Evolutionary conservation across 1,140 invertebrate species (phyloP).

Genomic region (Telenomus remus): DNA sequence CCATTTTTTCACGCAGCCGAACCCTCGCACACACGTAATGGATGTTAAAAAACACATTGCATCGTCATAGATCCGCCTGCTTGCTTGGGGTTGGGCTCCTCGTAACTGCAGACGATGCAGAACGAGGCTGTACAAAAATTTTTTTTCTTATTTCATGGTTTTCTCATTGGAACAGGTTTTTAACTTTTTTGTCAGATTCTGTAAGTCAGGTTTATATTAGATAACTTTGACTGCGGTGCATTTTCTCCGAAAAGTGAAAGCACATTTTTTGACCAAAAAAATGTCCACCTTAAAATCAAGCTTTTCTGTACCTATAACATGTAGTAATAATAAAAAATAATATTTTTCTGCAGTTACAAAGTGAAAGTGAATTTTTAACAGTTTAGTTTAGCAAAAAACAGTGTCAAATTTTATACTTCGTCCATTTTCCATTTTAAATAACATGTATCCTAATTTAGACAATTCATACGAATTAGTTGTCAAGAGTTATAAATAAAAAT

Average conservation of each 20-base stretch:
- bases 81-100: conserved; percentile 13
- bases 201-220: background rate
- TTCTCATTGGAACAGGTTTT: background rate
- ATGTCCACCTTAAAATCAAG: too few relatives aligned
- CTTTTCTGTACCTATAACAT: too few relatives aligned
- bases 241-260: too few relatives aligned
- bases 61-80: conserved; percentile 18
- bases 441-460: background rate
- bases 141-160: conserved; percentile 17
- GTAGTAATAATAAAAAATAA: too few relatives aligned
- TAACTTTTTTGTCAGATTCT: background rate
- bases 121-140: conserved; percentile 26
- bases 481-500: background rate
- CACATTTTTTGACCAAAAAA: too few relatives aligned
- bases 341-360: too few relatives aligned
- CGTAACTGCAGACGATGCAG: conserved; percentile 46
- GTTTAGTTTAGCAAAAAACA: too few relatives aligned
- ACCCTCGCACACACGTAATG: conserved; percentile 37
- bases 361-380: too few relatives aligned
- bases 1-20: conserved; percentile 36
- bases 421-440: background rate
- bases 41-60: conserved; percentile 35
- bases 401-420: too few relatives aligned
- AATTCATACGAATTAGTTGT: background rate
- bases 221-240: too few relatives aligned